phyloP scores from a whole-genome alignment of 2,797 vertebrate genomes.

The Tolypeutes matacus region DNA sequence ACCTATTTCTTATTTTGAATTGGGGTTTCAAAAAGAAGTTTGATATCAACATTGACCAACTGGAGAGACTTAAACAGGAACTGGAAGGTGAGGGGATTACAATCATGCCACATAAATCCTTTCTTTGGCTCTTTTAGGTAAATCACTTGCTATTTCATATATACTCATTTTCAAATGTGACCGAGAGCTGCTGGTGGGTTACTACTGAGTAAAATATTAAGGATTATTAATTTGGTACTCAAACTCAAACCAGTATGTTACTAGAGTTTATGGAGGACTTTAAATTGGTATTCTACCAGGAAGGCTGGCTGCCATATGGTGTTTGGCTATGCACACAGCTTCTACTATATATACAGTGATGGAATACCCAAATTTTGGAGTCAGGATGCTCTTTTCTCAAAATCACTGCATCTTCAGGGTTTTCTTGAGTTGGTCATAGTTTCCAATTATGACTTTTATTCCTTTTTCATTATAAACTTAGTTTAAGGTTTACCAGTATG shows the following conservation, averaged over 20 bases:
- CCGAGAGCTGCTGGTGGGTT: constrained; percentile 7
- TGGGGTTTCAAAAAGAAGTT: neutral
- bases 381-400: neutral
- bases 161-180: constrained; percentile 33
- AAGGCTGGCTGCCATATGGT: neutral
- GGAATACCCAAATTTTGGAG: neutral
- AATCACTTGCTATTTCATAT: constrained; percentile 3
- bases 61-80: neutral
- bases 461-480: constrained; percentile 33
- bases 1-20: neutral
- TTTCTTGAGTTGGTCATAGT: neutral
- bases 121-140: neutral
- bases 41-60: neutral
- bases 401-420: neutral
- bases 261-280: neutral
- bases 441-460: constrained; percentile 9
- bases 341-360: neutral
- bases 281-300: constrained; percentile 18
- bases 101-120: neutral
- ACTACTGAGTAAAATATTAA: constrained; percentile 29
- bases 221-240: constrained; percentile 9
- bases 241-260: constrained; percentile 19
- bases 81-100: neutral
- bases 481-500: neutral
- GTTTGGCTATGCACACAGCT: neutral